phyloP scores from a whole-genome alignment of 2,888 invertebrate genomes.

The Atherix ibis region DNA sequence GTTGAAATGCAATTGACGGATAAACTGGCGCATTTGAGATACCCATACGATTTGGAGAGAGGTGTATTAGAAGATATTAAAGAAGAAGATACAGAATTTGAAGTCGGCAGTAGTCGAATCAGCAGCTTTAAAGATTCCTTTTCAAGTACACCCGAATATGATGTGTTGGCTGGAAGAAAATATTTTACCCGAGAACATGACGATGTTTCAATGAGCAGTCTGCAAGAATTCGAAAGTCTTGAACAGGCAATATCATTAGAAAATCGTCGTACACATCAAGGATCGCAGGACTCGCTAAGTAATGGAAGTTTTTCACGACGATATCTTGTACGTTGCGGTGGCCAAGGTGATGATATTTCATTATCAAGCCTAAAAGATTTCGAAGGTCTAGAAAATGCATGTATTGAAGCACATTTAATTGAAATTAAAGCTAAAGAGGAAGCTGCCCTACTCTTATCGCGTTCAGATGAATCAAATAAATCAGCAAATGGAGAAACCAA shows the following conservation, averaged over 20 bases:
- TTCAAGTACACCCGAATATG: slow-evolving; percentile 85
- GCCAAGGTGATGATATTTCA: slow-evolving; percentile 72
- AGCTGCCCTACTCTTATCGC: slow-evolving; percentile 53
- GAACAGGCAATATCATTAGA: slow-evolving; percentile 73
- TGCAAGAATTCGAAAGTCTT: slow-evolving; percentile 87
- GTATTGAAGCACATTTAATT: slow-evolving; percentile 65
- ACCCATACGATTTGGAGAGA: slow-evolving; percentile 65
- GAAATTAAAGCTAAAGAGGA: slow-evolving; percentile 75
- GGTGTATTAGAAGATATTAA: slow-evolving; percentile 81
- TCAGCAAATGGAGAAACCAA: slow-evolving; percentile 19
- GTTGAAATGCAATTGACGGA: slow-evolving; percentile 70
- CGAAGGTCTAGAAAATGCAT: slow-evolving; percentile 79
- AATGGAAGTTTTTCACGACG: slow-evolving; percentile 67
- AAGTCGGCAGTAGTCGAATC: slow-evolving; percentile 52
- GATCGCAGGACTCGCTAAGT: slow-evolving; percentile 72
- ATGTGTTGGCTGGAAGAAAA: slow-evolving; percentile 66
- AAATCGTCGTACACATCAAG: slow-evolving; percentile 53
- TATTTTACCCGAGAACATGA: slow-evolving; percentile 78
- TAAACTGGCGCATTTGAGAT: slow-evolving; percentile 40
- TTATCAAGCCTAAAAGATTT: slow-evolving; percentile 81
- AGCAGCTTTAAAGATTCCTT: slow-evolving; percentile 77
- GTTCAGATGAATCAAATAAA: slow-evolving; percentile 32
- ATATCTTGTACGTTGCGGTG: slow-evolving; percentile 51
- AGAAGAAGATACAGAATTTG: slow-evolving; percentile 82
- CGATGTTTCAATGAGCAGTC: slow-evolving; percentile 78